A percentile compares a stretch with the other conserved stretches of the same genome.
Conservation (phyloP, 2,888 invertebrate species). For the Hydropsyche betteni region DNA sequence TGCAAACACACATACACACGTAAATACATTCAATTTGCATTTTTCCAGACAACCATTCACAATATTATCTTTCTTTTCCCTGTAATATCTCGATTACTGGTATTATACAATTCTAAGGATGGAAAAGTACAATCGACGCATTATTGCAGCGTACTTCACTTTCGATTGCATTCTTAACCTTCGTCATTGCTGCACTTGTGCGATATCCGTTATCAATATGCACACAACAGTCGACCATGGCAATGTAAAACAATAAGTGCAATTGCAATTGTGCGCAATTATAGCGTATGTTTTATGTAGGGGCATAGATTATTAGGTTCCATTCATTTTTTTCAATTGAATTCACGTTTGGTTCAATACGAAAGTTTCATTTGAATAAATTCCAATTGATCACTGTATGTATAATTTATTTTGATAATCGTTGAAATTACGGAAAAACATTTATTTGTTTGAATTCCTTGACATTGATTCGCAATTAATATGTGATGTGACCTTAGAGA, state of each 20-base stretch:
- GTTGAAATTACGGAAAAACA: too few species aligned
- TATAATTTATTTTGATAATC: too few species aligned
- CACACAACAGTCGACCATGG: constrained; percentile 1
- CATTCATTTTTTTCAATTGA: neutral
- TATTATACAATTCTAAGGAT: neutral
- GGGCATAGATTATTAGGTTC: neutral
- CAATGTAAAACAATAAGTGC: neutral
- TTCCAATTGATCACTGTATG: neutral
- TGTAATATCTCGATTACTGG: neutral
- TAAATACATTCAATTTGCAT: too few species aligned
- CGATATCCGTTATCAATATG: constrained; percentile 24
- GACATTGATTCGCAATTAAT: too few species aligned
- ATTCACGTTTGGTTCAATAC: neutral
- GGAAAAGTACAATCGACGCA: neutral
- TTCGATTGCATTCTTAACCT: constrained; percentile 14
- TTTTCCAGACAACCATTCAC: too few species aligned
- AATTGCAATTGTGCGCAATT: constrained; percentile 2
- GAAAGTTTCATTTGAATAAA: neutral
- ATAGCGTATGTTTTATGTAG: neutral
- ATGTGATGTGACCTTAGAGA: too few species aligned
- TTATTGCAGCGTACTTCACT: constrained; percentile 19
- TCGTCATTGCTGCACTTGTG: constrained; percentile 19
- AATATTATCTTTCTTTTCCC: too few species aligned
- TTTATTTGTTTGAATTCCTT: too few species aligned
- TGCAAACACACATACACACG: too few species aligned